Evolutionary conservation across 2,113 vertebrate species (phyloP), one percentile per base, ranked within the genome.

Genomic region (Apistogramma diplotaenia): DNA sequence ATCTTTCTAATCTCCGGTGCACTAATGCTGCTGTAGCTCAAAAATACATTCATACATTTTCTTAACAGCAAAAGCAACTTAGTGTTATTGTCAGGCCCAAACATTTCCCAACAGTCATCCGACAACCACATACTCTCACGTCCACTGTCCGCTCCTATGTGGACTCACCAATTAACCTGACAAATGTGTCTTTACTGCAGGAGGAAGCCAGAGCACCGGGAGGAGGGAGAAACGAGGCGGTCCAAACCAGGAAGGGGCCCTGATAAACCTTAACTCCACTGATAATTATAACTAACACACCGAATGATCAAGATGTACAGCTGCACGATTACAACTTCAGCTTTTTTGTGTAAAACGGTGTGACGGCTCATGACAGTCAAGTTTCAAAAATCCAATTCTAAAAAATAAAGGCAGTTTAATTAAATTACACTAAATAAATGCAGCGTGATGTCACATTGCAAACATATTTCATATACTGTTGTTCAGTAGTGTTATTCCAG

Each of bases 1-100:
- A 55, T 61, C 75, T 71, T 25, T 23, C 75, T 84, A 67, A 84
- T 82, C 77, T 51, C 73, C 23, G 61, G 43, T 8, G 6, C 58
- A 43, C 5, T 82, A 72, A 53, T 71, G 56, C 86, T 59, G 74
- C 29, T 4, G 16, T 59, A 78, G 67, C 37, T 76, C 23, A 35
- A 80, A 74, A 82, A 83, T 67, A 21, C 7, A 77, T 18, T 18
- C 23, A 70, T 70, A 25, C 12, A 18, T 70, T 70, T 70, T 18
- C 46, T 49, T 49, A 18, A 70, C 29, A n/a, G 19, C 25, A 51
- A n/a, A 11, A 25, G 27, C 19, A 51, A 13, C 43, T n/a, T 70
- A 51, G 46, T 8, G 43, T 70, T 49, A 31, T 10, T 49, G 8
- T 51, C 10, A n/a, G 10, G 51, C 51, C 19, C 8, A 2, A 53